Percentiles rank a stretch among this genome's conserved stretches.
These are phyloP conservation scores for Nezara viridula DNA, from an alignment of 2,888 invertebrate species.

Conservation along the genomic window DNA sequence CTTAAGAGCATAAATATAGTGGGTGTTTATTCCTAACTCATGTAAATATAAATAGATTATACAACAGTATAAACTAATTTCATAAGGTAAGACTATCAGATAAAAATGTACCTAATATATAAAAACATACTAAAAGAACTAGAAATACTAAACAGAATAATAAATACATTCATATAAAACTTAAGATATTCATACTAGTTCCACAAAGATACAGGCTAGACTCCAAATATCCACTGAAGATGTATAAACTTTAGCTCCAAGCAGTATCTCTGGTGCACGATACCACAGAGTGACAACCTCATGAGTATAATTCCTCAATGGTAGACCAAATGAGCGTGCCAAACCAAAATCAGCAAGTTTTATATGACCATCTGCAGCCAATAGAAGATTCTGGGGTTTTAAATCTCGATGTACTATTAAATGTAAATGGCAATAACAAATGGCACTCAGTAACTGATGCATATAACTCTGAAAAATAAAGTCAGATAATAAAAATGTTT, in stretches of 20 bases:
- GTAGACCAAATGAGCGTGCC: constrained; percentile 91
- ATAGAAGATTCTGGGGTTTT: constrained; percentile 95
- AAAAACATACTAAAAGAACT: not conserved
- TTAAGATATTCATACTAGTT: constrained; percentile 79
- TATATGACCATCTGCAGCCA: constrained; percentile 82
- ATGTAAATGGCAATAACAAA: constrained; percentile 82
- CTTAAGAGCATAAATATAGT: too few species aligned
- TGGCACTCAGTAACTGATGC: constrained; percentile 64
- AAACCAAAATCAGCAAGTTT: constrained; percentile 98
- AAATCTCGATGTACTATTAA: constrained; percentile 93
- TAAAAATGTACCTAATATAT: not conserved
- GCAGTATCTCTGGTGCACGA: constrained; percentile 94
- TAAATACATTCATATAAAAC: constrained; percentile 26
- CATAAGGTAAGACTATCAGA: not conserved
- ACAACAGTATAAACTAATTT: not conserved
- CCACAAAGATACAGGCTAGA: constrained; percentile 96
- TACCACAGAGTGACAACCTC: constrained; percentile 99
- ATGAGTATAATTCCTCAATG: constrained; percentile 94
- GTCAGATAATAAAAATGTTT: not conserved
- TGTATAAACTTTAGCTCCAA: constrained; percentile 90
- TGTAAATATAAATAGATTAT: too few species aligned
- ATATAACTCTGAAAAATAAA: constrained; percentile 70
- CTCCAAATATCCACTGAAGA: constrained; percentile 98
- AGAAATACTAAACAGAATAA: not conserved
- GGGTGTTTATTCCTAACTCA: too few species aligned